Evolutionary conservation across 2,888 invertebrate genomes (phyloP).

Genomic region (Serripes groenlandicus): DNA sequence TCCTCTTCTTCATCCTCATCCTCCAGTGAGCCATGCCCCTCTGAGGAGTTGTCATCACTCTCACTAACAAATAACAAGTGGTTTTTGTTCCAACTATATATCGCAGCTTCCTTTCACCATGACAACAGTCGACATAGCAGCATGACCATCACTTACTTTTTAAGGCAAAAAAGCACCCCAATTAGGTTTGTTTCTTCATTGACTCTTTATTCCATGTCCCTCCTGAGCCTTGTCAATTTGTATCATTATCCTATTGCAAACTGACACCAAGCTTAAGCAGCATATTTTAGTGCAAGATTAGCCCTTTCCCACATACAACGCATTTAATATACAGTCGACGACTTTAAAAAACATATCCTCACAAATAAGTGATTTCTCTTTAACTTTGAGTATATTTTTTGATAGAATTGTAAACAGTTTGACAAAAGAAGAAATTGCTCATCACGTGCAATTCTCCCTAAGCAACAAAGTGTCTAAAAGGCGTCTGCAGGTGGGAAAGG

Average conservation of each 20-base stretch:
- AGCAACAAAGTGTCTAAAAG: background rate
- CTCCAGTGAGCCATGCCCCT: slow-evolving; percentile 60
- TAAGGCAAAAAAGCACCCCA: background rate
- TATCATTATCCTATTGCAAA: no score
- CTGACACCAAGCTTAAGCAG: no score
- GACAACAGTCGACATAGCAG: background rate
- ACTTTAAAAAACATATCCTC: no score
- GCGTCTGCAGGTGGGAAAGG: background rate
- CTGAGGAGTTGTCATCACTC: slow-evolving; percentile 46
- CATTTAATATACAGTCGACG: no score
- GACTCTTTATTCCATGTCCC: background rate
- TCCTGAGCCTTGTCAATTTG: background rate
- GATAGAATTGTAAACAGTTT: background rate
- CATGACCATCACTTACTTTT: slow-evolving; percentile 11
- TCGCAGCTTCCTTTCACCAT: slow-evolving; percentile 10
- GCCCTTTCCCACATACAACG: no score
- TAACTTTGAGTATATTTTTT: no score
- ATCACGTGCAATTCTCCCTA: background rate
- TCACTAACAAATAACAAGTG: slow-evolving; percentile 59
- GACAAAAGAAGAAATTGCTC: background rate
- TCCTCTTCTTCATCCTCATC: slow-evolving; percentile 69
- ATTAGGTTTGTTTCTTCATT: background rate
- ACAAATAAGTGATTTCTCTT: no score
- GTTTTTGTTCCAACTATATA: background rate
- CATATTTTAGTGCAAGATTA: no score